Evolutionary conservation across 1,140 invertebrate genomes (phyloP), one percentile per base, ranked within the genome.

Genomic region (Brachionus manjavacas): DNA sequence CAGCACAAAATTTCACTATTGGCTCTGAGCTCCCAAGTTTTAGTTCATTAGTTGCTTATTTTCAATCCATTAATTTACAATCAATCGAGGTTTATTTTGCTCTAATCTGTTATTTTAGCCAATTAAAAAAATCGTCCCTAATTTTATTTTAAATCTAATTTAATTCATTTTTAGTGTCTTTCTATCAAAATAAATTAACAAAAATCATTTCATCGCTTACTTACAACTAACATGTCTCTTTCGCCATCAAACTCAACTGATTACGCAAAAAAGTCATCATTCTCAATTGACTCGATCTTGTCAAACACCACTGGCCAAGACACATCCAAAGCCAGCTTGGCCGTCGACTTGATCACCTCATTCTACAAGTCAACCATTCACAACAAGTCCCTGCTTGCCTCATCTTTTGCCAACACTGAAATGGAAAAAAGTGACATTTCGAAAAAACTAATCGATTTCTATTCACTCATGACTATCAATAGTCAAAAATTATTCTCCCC

Each of bases 101-200:
- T 60, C 52, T 60, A 60, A 60, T 60, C 20, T 20, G 52, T 60
- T 60, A 60, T 60, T 60, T 60, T 20, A 60, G 20, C 52, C 52
- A 60, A 60, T 60, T 60, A 60, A 1, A 60, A 60, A 60, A 60
- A 20, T 60, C 52, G 52, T 72, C 68, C 39, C 68, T 72, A 72
- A 72, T 72, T 72, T 72, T 72, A 20, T 72, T 72, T 72, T 72
- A 72, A 72, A 20, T 72, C 16, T 72, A 16, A 41, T 72, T 72
- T 72, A 72, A 72, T 72, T 72, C 39, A 20, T 39, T 39, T 20
- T 41, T 41, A 72, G 16, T 72, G 16, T 41, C 16, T 39, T 72
- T 72, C 14, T 39, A 41, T 72, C n/a, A 20, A 41, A 41, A 23
- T 72, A 20, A 41, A 20, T 72, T 72, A 41, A 41, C 12, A 31